Percentiles rank a stretch among this genome's conserved stretches.
phyloP scores from a whole-genome alignment of 2,113 vertebrate genomes.

The Vanacampus margaritifer region DNA sequence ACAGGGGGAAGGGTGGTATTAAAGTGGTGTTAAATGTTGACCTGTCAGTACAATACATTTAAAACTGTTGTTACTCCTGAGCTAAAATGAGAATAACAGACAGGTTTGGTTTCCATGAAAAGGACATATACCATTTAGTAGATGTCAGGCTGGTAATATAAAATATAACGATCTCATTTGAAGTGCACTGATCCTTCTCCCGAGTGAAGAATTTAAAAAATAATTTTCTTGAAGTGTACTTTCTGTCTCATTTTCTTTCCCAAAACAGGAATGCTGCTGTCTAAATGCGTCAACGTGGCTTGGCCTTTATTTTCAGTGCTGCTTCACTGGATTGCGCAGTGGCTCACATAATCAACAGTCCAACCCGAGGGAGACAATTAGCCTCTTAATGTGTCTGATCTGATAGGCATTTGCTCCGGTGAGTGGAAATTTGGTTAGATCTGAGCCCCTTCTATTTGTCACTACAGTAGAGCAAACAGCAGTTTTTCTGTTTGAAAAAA shows the following conservation, averaged over 20 bases:
- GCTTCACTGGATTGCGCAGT: constrained; percentile 42
- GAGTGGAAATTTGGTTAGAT: constrained; percentile 29
- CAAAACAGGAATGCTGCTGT: neutral
- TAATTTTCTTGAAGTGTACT: no score
- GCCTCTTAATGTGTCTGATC: constrained; percentile 62
- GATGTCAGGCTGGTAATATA: no score
- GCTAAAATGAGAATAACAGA: neutral
- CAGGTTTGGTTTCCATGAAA: constrained; percentile 1
- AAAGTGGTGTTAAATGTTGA: constrained; percentile 43
- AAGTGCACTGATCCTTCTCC: no score
- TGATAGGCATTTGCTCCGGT: constrained; percentile 47
- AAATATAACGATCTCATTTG: no score
- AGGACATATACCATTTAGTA: no score
- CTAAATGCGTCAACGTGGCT: constrained; percentile 21
- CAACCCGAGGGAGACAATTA: constrained; percentile 61
- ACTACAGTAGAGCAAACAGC: no score
- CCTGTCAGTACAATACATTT: constrained; percentile 32
- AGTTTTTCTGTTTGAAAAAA: no score
- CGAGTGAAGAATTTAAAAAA: no score
- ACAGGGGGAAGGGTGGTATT: constrained; percentile 27
- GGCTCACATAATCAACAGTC: constrained; percentile 56
- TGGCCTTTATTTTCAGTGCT: constrained; percentile 27
- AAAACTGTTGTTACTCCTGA: constrained; percentile 9
- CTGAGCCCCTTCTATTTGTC: no score
- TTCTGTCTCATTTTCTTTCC: no score